Percentiles rank a stretch among this genome's conserved stretches.
phyloP scores from a whole-genome alignment of 2,113 vertebrate species.

The Macrotus californicus region DNA sequence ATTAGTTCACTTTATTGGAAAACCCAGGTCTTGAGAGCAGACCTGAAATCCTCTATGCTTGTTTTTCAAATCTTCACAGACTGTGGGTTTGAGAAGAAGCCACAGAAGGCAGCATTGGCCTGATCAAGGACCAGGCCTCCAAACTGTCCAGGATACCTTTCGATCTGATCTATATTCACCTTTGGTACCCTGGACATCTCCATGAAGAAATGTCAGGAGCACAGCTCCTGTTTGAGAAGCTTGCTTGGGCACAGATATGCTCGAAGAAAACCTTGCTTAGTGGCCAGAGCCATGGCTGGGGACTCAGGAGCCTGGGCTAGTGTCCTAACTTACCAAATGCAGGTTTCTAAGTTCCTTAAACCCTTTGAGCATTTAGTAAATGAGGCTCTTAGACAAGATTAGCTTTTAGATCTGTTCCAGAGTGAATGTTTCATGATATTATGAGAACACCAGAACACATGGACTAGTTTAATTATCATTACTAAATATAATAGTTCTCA shows the following conservation, averaged over 20 bases:
- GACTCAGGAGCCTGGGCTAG: too few species aligned
- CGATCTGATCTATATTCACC: not conserved
- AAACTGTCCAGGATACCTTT: not conserved
- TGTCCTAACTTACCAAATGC: not conserved
- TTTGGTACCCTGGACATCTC: not conserved
- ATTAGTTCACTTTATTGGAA: not conserved
- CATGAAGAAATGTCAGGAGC: not conserved
- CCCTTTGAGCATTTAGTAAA: slow-evolving; percentile 14
- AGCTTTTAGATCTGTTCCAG: slow-evolving; percentile 27
- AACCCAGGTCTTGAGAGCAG: not conserved
- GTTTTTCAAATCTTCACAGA: not conserved
- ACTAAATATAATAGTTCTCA: slow-evolving; percentile 62
- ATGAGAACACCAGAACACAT: slow-evolving; percentile 41
- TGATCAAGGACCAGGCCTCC: not conserved
- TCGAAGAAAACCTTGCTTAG: too few species aligned
- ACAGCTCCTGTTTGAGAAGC: not conserved
- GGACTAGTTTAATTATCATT: slow-evolving; percentile 69
- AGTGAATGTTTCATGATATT: slow-evolving; percentile 15
- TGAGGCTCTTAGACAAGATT: slow-evolving; percentile 45
- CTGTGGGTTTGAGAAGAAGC: not conserved
- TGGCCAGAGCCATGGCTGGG: accelerated
- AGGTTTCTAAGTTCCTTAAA: not conserved
- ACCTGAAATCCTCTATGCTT: not conserved
- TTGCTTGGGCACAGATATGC: not conserved
- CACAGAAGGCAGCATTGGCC: not conserved